Percentiles rank a stretch among this genome's conserved stretches.
Evolutionary conservation across 2,888 invertebrate species (phyloP).

Genomic region (Dolichopus griseipennis): DNA sequence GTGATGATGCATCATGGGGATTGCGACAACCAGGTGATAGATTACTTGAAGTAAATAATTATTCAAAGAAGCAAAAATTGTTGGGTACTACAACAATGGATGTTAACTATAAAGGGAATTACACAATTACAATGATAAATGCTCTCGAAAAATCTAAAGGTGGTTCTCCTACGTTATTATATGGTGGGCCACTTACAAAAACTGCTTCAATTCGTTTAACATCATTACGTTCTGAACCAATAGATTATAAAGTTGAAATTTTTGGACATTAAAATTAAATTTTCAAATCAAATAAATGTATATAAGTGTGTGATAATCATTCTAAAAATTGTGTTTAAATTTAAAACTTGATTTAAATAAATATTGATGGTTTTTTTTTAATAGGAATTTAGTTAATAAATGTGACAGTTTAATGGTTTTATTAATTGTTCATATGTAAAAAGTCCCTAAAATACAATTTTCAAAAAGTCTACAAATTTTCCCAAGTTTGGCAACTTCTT

Average conservation of each 20-base stretch:
- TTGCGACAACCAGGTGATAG: background rate
- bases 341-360: too few relatives aligned
- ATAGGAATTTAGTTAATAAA: too few relatives aligned
- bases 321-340: too few relatives aligned
- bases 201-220: slow-evolving; percentile 35
- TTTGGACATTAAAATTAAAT: slow-evolving; percentile 33
- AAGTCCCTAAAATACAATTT: too few relatives aligned
- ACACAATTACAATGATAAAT: slow-evolving; percentile 13
- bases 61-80: background rate
- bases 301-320: too few relatives aligned
- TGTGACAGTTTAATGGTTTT: too few relatives aligned
- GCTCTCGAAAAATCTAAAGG: slow-evolving; percentile 30
- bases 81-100: background rate
- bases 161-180: slow-evolving; percentile 31
- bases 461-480: too few relatives aligned
- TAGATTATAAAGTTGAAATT: slow-evolving; percentile 38
- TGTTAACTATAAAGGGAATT: background rate
- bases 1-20: background rate
- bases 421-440: too few relatives aligned
- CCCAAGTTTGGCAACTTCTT: too few relatives aligned
- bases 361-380: too few relatives aligned
- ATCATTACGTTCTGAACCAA: slow-evolving; percentile 34
- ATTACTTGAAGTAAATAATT: background rate
- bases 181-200: slow-evolving; percentile 35
- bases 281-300: too few relatives aligned